phyloP scores from a whole-genome alignment of 2,113 vertebrate species.

The Heterochromis multidens region DNA sequence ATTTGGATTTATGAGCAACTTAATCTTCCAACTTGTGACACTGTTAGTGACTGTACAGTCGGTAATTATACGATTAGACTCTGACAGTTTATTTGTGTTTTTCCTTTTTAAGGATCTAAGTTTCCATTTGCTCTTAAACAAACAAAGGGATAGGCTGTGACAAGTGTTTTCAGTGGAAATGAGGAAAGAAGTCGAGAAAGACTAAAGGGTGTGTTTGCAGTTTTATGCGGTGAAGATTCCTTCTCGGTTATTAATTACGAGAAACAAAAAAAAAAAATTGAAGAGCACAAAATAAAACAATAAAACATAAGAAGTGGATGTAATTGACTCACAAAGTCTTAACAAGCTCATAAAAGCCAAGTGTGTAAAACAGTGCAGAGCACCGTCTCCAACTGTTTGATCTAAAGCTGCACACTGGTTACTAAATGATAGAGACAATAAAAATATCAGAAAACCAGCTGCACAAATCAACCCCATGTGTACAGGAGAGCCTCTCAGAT shows the following conservation, averaged over 20 bases:
- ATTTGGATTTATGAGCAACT: background rate
- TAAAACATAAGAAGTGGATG: background rate
- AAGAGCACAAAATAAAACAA: background rate
- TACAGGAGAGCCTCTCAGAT: slow-evolving; percentile 12
- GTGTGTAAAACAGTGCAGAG: background rate
- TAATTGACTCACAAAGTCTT: background rate
- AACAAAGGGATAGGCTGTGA: slow-evolving; percentile 20
- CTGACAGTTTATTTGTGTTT: slow-evolving; percentile 14
- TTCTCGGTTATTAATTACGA: background rate
- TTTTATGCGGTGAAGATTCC: background rate
- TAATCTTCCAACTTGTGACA: background rate
- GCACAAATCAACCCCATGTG: background rate
- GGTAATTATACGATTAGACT: slow-evolving; percentile 12
- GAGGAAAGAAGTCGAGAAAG: background rate
- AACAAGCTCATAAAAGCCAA: slow-evolving; percentile 10
- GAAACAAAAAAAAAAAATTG: background rate
- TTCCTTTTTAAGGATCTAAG: slow-evolving; percentile 1
- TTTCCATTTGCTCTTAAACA: slow-evolving; percentile 7
- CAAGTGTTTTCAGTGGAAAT: slow-evolving; percentile 12
- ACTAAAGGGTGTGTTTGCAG: background rate
- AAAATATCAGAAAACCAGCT: slow-evolving; percentile 9
- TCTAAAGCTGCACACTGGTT: background rate
- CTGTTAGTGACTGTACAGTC: background rate
- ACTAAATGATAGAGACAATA: background rate
- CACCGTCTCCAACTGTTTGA: background rate